A percentile compares a stretch with the other conserved stretches of the same genome.
Conservation (phyloP, 2,888 invertebrate species). For the Ochropleura leucogaster region DNA sequence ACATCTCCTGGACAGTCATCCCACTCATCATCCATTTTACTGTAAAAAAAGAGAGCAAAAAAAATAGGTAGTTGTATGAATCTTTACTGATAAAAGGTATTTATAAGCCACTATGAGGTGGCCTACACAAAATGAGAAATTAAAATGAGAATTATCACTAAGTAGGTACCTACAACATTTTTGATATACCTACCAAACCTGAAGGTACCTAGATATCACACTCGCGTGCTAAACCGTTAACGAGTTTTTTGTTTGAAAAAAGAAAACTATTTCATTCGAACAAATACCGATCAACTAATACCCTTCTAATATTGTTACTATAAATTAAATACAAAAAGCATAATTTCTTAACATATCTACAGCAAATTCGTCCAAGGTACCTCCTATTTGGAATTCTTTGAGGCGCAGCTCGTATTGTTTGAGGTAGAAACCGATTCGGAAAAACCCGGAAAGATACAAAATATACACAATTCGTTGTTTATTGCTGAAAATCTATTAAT, state of each 20-base stretch:
- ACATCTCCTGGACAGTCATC: constrained; percentile 82
- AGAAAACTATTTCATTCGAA: background rate
- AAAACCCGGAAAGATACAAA: constrained; percentile 13
- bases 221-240: background rate
- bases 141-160: background rate
- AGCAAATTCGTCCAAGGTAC: constrained; percentile 5
- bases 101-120: too few species aligned
- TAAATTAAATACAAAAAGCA: background rate
- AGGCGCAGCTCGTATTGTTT: background rate
- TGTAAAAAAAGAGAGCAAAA: constrained; percentile 61
- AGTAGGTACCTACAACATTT: background rate
- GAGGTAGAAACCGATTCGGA: constrained; percentile 7
- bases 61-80: background rate
- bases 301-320: too few species aligned
- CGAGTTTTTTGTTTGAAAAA: background rate
- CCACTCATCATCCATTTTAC: constrained; percentile 91
- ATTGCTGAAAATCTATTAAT: constrained; percentile 35
- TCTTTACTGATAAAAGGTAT: background rate
- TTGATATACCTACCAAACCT: background rate
- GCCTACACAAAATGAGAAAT: background rate
- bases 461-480: constrained; percentile 23
- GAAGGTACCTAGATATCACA: background rate
- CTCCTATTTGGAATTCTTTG: constrained; percentile 5
- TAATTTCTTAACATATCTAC: background rate
- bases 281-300: background rate